Evolutionary conservation across 2,797 vertebrate species (phyloP).

Genomic region (Graptemys geographica): DNA sequence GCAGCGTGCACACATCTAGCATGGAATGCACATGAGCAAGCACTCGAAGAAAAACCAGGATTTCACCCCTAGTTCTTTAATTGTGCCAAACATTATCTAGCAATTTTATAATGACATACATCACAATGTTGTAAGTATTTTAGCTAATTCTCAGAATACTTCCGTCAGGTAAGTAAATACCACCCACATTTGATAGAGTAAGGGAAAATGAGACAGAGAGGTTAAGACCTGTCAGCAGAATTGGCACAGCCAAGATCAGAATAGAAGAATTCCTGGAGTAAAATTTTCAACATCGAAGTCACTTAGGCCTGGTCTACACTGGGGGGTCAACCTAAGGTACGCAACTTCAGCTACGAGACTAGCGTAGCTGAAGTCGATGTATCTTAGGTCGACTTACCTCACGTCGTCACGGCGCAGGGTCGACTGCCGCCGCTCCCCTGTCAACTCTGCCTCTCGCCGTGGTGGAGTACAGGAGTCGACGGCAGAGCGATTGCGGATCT

Average conservation of each 20-base stretch:
- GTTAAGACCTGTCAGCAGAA: neutral
- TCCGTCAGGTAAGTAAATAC: neutral
- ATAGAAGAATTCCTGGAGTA: neutral
- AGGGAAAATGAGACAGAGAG: neutral
- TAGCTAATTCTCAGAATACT: neutral
- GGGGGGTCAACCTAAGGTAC: too few species aligned
- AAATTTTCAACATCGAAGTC: neutral
- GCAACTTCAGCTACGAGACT: too few species aligned
- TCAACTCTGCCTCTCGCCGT: too few species aligned
- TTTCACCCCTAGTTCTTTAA: neutral
- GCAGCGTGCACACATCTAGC: too few species aligned
- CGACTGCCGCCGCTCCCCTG: too few species aligned
- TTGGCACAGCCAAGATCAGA: neutral
- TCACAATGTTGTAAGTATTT: neutral
- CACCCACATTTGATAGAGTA: neutral
- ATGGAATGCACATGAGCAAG: too few species aligned
- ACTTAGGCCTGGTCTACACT: too few species aligned
- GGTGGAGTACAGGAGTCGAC: too few species aligned
- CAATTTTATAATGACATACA: neutral
- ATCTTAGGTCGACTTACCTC: too few species aligned
- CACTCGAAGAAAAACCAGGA: neutral
- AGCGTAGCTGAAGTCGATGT: too few species aligned
- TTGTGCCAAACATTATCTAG: neutral
- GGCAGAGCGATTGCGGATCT: too few species aligned
- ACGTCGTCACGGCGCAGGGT: too few species aligned